Evolutionary conservation across 2,888 invertebrate species (phyloP).

Genomic region (Rhagophthalmus giganteus): DNA sequence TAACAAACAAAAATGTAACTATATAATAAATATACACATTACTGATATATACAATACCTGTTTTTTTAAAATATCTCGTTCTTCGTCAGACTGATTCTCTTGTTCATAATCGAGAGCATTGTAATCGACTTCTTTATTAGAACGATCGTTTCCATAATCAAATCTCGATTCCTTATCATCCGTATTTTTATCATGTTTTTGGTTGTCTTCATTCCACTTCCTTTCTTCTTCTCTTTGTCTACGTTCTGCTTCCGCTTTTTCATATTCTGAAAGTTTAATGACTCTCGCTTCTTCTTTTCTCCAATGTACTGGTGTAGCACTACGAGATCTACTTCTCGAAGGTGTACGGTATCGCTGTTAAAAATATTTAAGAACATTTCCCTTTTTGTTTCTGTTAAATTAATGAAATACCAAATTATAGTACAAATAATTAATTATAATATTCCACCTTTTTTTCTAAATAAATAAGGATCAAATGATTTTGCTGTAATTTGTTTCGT

Average conservation of each 20-base stretch:
- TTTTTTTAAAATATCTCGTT: conserved; percentile 41
- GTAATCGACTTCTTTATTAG: conserved; percentile 61
- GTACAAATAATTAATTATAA: too few species aligned
- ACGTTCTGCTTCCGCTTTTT: conserved; percentile 72
- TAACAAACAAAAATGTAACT: not conserved
- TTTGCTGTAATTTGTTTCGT: too few species aligned
- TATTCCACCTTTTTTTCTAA: too few species aligned
- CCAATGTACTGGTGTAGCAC: conserved; percentile 94
- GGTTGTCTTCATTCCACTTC: conserved; percentile 37
- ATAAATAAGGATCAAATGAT: too few species aligned
- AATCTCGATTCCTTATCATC: conserved; percentile 16
- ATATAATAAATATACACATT: too few species aligned
- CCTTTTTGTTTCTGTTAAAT: too few species aligned
- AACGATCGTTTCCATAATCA: conserved; percentile 33
- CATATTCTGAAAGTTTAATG: conserved; percentile 80
- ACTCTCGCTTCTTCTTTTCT: conserved; percentile 83
- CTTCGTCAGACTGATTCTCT: conserved; percentile 50
- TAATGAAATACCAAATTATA: too few species aligned
- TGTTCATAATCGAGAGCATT: conserved; percentile 74
- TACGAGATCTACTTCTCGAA: conserved; percentile 81
- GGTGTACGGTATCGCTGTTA: conserved; percentile 83
- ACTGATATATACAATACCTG: too few species aligned
- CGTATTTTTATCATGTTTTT: conserved; percentile 9
- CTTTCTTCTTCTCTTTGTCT: conserved; percentile 43
- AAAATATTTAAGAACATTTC: conserved; percentile 19